A percentile compares a stretch with the other conserved stretches of the same genome.
These are phyloP conservation scores for Calephelis virginiensis DNA, from an alignment of 1,140 invertebrate genomes.

Conservation along the genomic window DNA sequence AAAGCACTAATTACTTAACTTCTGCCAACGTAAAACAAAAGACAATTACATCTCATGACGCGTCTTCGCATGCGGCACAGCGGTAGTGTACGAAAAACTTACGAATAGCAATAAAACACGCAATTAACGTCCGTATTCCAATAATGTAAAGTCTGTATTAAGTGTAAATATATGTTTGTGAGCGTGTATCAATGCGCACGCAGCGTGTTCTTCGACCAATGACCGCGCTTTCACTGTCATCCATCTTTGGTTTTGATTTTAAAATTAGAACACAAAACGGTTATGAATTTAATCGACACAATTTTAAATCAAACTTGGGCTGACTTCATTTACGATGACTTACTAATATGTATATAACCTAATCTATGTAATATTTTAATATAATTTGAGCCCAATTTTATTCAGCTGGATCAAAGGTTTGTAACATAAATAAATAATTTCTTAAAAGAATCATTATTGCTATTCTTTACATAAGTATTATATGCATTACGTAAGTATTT, in stretches of 20 bases:
- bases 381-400: too few relatives aligned
- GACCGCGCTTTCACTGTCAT: conserved; percentile 73
- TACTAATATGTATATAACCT: too few relatives aligned
- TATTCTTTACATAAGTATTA: too few relatives aligned
- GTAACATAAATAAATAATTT: too few relatives aligned
- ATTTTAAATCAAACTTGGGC: not conserved
- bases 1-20: conserved; percentile 34
- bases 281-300: not conserved
- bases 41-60: conserved; percentile 65
- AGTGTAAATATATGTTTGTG: conserved; percentile 36
- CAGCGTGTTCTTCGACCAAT: conserved; percentile 62
- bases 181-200: conserved; percentile 55
- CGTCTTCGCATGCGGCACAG: conserved; percentile 48
- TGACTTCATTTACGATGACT: too few relatives aligned
- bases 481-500: too few relatives aligned
- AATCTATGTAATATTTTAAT: too few relatives aligned
- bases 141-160: conserved; percentile 14
- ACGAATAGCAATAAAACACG: conserved; percentile 16
- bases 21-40: conserved; percentile 59
- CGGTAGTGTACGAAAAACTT: conserved; percentile 66
- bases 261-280: conserved; percentile 49
- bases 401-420: too few relatives aligned
- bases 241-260: conserved; percentile 70
- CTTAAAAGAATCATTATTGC: too few relatives aligned
- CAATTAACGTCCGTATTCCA: conserved; percentile 34